Evolutionary conservation across 1,140 invertebrate genomes (phyloP), one percentile per base, ranked within the genome.

Genomic region (Bombus vancouverensis): DNA sequence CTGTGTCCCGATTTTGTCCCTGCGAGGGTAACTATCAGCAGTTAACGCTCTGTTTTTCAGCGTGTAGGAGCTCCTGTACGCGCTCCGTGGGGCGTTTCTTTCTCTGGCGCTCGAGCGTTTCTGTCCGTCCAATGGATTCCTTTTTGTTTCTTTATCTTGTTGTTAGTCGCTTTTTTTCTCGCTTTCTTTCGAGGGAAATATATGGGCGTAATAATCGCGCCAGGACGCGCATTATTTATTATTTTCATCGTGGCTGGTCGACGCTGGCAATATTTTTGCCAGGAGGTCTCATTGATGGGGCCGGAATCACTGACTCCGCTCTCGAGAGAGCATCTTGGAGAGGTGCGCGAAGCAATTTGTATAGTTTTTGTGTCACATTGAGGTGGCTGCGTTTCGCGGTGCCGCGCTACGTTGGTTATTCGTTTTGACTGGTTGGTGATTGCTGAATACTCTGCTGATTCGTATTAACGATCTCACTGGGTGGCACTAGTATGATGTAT

Each of bases 1-100:
- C 83, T 92, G 89, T 89, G 86, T 87, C 75, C 81, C 12, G 75
- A 80, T 32, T 53, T 83, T 70, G 85, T 87, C 81, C 74, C 74
- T 66, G 47, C 68, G 81, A 83, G 85, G 81, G 85, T 83, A 81
- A 76, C 72, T 83, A 78, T 87, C 81, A 72, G 79, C 84, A 73
- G 84, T 85, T 81, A 74, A 85, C 77, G 83, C 77, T 66, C 47
- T 3, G 65, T 53, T 44, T 78, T 79, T 47, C 59, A 77, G 2
- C 73, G 13, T 28, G 59, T 42, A 22, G 75, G 65, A 25, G 37
- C 75, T 32, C 32, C 44, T 75, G 44, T 4, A 53, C 42, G 15
- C 74, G 18, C 62, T 66, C 59, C 15, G 6, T 44, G 39, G 59
- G n/a, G 76, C 39, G 75, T 65, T 53, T 39, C 62, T 78, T 78